Base-by-base conservation (phyloP, 2,113 vertebrate genomes). In the Glaucidium brasilianum region DNA sequence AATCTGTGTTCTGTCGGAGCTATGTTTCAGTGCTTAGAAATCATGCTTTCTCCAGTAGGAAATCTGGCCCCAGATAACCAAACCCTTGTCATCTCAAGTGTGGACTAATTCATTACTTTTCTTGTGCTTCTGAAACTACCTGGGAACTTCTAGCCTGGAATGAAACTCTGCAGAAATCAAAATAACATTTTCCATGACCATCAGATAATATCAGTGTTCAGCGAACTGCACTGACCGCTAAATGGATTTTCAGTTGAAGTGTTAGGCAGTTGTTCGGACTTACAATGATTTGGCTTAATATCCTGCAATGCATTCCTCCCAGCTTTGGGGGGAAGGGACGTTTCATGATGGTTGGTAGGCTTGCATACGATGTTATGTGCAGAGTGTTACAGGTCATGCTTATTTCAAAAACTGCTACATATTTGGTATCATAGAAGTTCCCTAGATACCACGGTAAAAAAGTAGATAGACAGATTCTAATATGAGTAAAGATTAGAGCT, bases 221-320 rank as follows among this genome's bases (percentile, higher is more conserved):
- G 47, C 0, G 1, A 88, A 83, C 81, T 90, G 63, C 50, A 35
- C 59, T 93, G 79, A 93, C 59, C 5, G 0, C 85, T 92, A 88
- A 92, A 93, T 90, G 71, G 75, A 84, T 95, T 96, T 96, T 83
- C 75, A 80, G 39, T 19, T 83, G 71, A 78, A 83, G 50, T 56
- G 41, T 88, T 85, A 94, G 63, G 50, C 59, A 88, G 63, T 30
- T n/a, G n/a, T 79, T 80, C 83, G 55, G 63, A 59, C 49, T 92
- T 86, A 67, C 15, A 88, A 53, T 20, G 30, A 73, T 83, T 85
- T 71, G 37, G 45, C 37, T 92, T 95, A 90, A 88, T 82, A 71
- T 59, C 26, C 55, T 73, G 20, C 47, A 79, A 41, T 23, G 3
- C 17, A 29, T 66, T 92, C 39, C 34, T 72, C 41, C n/a, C 32